Evolutionary conservation across 2,888 invertebrate species (phyloP).

Genomic region (Gnatocerus cornutus): DNA sequence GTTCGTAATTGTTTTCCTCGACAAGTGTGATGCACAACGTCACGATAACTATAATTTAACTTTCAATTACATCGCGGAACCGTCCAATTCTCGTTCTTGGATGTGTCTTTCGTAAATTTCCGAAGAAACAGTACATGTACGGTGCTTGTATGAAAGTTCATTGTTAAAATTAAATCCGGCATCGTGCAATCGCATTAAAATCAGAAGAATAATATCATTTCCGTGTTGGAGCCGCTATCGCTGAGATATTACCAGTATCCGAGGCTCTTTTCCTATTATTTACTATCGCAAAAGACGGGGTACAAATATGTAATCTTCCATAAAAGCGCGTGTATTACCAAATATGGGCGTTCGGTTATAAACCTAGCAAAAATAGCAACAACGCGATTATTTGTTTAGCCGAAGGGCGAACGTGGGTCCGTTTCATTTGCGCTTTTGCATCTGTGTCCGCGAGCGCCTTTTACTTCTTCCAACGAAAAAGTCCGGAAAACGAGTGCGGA

Average conservation of each 20-base stretch:
- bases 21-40: background rate
- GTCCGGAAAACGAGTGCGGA: conserved; percentile 26
- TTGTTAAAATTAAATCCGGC: conserved; percentile 36
- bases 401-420: conserved; percentile 54
- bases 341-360: conserved; percentile 59
- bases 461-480: conserved; percentile 52
- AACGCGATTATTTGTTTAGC: conserved; percentile 55
- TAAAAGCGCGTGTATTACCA: conserved; percentile 61
- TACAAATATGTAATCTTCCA: conserved; percentile 62
- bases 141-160: conserved; percentile 28
- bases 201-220: conserved; percentile 29
- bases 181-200: conserved; percentile 35
- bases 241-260: conserved; percentile 15
- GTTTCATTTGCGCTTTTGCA: conserved; percentile 54
- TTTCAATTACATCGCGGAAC: conserved; percentile 10
- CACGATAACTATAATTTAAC: conserved; percentile 28
- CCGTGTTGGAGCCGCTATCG: conserved; percentile 31
- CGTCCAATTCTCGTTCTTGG: background rate
- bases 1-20: conserved; percentile 5
- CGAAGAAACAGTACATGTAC: conserved; percentile 3
- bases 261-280: conserved; percentile 56
- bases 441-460: conserved; percentile 51
- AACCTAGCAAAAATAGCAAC: conserved; percentile 47
- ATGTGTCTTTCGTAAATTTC: background rate
- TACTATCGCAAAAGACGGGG: conserved; percentile 58